Conservation (phyloP, 2,113 vertebrate genomes). For the Lates calcarifer region DNA sequence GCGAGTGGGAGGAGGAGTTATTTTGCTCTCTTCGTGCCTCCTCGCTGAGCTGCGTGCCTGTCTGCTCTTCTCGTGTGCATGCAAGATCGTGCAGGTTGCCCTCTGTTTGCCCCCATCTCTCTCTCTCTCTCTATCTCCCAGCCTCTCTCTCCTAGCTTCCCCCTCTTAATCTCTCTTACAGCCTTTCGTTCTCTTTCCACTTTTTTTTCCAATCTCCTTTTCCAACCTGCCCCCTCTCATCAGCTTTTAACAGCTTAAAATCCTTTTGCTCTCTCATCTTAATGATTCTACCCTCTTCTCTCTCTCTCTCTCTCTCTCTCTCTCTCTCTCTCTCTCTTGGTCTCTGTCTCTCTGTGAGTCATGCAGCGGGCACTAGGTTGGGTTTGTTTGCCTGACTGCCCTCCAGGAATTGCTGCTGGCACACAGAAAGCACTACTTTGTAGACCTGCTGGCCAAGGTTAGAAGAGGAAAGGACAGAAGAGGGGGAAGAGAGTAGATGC, state of each 20-base stretch:
- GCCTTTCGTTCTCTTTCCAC: conserved; percentile 46
- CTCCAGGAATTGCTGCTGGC: conserved; percentile 82
- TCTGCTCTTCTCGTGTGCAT: conserved; percentile 73
- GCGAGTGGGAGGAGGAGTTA: conserved; percentile 52
- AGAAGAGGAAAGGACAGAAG: conserved; percentile 34
- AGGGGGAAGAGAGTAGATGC: conserved; percentile 13
- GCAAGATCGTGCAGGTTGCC: conserved; percentile 71
- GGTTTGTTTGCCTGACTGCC: conserved; percentile 81
- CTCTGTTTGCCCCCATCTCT: conserved; percentile 70
- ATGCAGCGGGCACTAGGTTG: conserved; percentile 66
- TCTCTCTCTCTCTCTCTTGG: not conserved
- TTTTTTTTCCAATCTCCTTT: conserved; percentile 33
- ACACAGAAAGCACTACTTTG: conserved; percentile 64
- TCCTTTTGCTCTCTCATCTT: conserved; percentile 55
- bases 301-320: conserved; percentile 21
- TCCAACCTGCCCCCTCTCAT: conserved; percentile 59
- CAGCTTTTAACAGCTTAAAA: conserved; percentile 60
- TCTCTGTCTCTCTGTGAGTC: conserved; percentile 62
- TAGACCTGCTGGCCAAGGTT: conserved; percentile 67
- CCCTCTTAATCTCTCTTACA: conserved; percentile 60
- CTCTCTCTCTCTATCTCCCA: conserved; percentile 38
- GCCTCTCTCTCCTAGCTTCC: conserved; percentile 20
- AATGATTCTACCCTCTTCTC: conserved; percentile 38
- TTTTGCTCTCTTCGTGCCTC: conserved; percentile 68
- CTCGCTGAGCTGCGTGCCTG: conserved; percentile 66